Base-by-base conservation (phyloP, 1,140 invertebrate species). In the Drosophila tsacasi region DNA sequence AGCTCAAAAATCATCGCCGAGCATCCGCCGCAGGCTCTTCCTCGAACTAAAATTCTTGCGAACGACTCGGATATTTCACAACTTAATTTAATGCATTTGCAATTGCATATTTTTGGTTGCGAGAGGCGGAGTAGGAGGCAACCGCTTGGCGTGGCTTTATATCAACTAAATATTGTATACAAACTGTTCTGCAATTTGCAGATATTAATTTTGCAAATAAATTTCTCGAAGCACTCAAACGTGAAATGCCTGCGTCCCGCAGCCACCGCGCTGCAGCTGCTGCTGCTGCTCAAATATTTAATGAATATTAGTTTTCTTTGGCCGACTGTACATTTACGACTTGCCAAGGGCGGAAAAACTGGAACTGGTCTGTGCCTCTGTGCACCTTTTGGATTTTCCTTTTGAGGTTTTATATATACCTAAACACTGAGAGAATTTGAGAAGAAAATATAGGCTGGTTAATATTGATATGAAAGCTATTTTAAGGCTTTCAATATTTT, bases 1-100 rank as follows among this genome's bases (percentile, higher is more conserved):
- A 63, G 39, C 69, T 76, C 66, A 74, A 69, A 86, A 86, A 87
- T 87, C 79, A 86, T 61, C 78, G 67, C 64, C 57, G 15, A 44
- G 49, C 25, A 47, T 44, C 30, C 52, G 39, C 57, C 59, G 55
- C 37, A 55, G 37, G 49, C 32, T 19, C 12, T 30, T 35, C 47
- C 37, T 15, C 35, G 17, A 68, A 37, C 32, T 23, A 32, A 55
- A 69, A 74, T 61, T 49, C 46, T 61, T 60, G 49, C 27, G 30
- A 30, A 49, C 17, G 27, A 10, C 50, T 46, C 23, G 81, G 58
- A 87, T 87, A 87, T 87, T 81, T 87, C 60, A 67, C 64, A 89
- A 84, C 84, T 87, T 80, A 81, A 89, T 87, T 87, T 87, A 87
- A 84, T 87, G 81, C 81, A 81, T 64, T 81, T 74, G 65, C 69